Evolutionary conservation across 1,140 invertebrate species (phyloP).

Genomic region (Monomorium pharaonis): DNA sequence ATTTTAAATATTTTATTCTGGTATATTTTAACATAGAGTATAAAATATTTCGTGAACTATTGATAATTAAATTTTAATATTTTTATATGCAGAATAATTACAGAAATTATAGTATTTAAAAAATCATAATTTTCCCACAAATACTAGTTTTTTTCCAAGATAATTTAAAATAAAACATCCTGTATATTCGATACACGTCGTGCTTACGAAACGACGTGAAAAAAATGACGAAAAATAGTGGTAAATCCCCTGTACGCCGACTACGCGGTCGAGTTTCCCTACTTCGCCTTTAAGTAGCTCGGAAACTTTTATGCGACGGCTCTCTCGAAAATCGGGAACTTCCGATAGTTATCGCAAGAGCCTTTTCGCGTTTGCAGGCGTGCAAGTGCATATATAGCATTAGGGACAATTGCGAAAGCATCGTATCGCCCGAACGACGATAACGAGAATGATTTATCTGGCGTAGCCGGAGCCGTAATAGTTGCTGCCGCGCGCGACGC

Average conservation of each 20-base stretch:
- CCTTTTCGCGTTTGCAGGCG: background rate
- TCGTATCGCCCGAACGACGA: background rate
- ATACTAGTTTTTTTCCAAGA: too few relatives aligned
- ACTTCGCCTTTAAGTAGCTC: background rate
- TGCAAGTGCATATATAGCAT: background rate
- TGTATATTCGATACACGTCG: background rate
- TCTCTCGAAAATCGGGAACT: conserved; percentile 1
- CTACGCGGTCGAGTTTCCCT: background rate
- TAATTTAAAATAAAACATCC: too few relatives aligned
- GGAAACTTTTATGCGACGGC: background rate
- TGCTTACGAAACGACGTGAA: background rate
- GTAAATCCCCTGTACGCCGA: background rate
- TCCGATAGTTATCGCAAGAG: background rate
- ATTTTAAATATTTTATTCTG: too few relatives aligned
- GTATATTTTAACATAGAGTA: too few relatives aligned
- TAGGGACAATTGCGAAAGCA: background rate
- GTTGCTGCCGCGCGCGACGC: conserved; percentile 10
- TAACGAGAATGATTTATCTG: conserved; percentile 49
- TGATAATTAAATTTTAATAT: too few relatives aligned
- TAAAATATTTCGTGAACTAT: too few relatives aligned
- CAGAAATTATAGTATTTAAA: too few relatives aligned
- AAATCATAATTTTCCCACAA: too few relatives aligned
- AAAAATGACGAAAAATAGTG: background rate
- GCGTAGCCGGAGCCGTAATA: background rate
- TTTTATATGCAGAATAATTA: too few relatives aligned